These are phyloP conservation scores for Dysmachus trigonus DNA, from an alignment of 2,888 invertebrate species.

Conservation along the genomic window DNA sequence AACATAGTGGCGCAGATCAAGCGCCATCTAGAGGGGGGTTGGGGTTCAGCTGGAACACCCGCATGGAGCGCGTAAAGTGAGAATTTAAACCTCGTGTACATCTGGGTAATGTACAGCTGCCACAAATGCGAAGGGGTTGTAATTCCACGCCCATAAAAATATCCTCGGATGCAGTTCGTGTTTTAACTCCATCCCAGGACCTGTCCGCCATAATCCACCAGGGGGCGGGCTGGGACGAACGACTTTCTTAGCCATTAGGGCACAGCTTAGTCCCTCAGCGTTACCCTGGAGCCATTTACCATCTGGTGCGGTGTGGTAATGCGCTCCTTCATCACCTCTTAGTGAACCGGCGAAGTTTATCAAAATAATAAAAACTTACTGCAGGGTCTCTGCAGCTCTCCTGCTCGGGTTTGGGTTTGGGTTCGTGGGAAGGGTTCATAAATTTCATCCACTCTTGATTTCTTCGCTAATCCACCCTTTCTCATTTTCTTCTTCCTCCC, in stretches of 20 bases:
- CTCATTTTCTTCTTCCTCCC: constrained; percentile 32
- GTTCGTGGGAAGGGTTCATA: not conserved
- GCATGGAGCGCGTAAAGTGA: not conserved
- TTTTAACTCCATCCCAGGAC: constrained; percentile 8
- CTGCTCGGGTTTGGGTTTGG: not conserved
- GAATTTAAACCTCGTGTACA: constrained; percentile 9
- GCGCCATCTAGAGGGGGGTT: not conserved
- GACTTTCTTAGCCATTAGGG: not conserved
- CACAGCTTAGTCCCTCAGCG: not conserved
- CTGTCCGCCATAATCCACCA: constrained; percentile 16
- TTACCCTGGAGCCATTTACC: constrained; percentile 32
- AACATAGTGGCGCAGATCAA: not conserved
- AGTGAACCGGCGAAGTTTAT: constrained; percentile 21
- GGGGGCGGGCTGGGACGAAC: not conserved
- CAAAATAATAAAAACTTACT: constrained; percentile 32
- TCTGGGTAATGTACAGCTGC: constrained; percentile 36
- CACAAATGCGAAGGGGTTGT: constrained; percentile 23
- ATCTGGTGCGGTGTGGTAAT: constrained; percentile 31
- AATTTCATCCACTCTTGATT: constrained; percentile 14
- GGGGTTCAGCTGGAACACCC: not conserved
- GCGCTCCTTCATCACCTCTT: constrained; percentile 28
- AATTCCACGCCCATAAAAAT: constrained; percentile 17
- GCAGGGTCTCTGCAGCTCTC: not conserved
- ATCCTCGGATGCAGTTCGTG: constrained; percentile 34
- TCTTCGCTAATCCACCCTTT: not conserved